phyloP scores from a whole-genome alignment of 2,797 vertebrate species.

The Fundulus diaphanus region DNA sequence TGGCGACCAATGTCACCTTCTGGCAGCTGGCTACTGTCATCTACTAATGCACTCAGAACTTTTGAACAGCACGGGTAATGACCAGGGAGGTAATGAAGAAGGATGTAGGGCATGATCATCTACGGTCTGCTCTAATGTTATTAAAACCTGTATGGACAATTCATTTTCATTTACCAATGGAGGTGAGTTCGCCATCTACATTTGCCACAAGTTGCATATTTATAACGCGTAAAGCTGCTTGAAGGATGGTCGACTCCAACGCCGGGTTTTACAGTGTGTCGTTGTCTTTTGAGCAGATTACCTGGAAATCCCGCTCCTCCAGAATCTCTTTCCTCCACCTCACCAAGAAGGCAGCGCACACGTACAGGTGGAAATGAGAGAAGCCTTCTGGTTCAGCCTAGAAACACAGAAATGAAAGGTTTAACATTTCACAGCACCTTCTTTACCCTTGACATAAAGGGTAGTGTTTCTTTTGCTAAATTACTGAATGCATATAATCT shows the following conservation, averaged over 20 bases:
- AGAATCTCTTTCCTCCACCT: constrained; percentile 95
- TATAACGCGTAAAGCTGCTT: not conserved
- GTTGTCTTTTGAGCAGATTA: constrained; percentile 68
- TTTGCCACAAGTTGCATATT: constrained; percentile 9
- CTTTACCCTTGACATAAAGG: constrained; percentile 4
- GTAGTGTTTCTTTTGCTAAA: not conserved
- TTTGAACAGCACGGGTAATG: constrained; percentile 72
- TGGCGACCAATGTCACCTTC: constrained; percentile 78
- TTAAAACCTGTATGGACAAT: constrained; percentile 19
- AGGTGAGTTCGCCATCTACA: constrained; percentile 9
- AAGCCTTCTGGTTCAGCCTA: constrained; percentile 98
- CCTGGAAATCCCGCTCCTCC: constrained; percentile 96
- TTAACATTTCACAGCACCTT: constrained; percentile 22
- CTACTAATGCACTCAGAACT: constrained; percentile 74
- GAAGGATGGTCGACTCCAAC: not conserved
- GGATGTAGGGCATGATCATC: constrained; percentile 60
- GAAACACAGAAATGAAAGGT: constrained; percentile 26
- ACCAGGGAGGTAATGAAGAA: constrained; percentile 67
- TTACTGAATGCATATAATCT: not conserved
- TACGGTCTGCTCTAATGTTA: constrained; percentile 31
- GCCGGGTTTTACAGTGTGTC: constrained; percentile 4
- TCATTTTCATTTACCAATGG: constrained; percentile 28
- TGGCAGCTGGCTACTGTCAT: constrained; percentile 76
- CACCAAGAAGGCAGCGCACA: constrained; percentile 96
- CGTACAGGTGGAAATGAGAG: constrained; percentile 97